Conservation (phyloP, 2,888 invertebrate species). For the Agrotis segetum region DNA sequence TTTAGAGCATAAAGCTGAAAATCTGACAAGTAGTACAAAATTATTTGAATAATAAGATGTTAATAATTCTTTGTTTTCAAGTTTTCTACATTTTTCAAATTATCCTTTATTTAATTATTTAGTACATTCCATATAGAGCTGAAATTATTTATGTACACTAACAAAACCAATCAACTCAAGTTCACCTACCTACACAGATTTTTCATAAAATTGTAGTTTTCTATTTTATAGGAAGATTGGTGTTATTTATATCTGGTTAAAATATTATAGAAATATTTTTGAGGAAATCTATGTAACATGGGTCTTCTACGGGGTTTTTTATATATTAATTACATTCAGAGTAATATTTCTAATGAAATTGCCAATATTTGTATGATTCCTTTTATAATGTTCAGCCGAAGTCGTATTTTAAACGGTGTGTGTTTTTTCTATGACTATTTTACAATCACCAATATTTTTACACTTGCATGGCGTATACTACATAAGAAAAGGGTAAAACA, state of each 20-base stretch:
- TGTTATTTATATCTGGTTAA: conserved; percentile 34
- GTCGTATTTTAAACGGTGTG: too few species aligned
- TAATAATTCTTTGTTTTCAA: not conserved
- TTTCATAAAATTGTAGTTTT: not conserved
- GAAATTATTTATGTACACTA: conserved; percentile 11
- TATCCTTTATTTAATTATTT: not conserved
- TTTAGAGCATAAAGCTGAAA: conserved; percentile 11
- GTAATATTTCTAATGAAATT: conserved; percentile 16
- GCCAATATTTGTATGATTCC: not conserved
- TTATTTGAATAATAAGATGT: not conserved
- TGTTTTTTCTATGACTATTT: too few species aligned
- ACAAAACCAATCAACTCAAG: conserved; percentile 16
- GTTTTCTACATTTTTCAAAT: not conserved
- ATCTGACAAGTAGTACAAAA: conserved; percentile 1
- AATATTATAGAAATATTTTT: conserved; percentile 21
- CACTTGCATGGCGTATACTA: too few species aligned
- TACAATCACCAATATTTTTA: too few species aligned
- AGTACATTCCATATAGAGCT: not conserved
- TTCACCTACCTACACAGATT: conserved; percentile 37
- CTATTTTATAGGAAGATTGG: conserved; percentile 28
- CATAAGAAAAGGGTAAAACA: too few species aligned
- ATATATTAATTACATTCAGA: conserved; percentile 20
- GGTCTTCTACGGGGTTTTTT: conserved; percentile 38
- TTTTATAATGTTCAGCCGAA: too few species aligned
- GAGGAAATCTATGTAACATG: conserved; percentile 38